Evolutionary conservation across 2,888 invertebrate genomes (phyloP), one percentile per base, ranked within the genome.

Genomic region (Luperina testacea): DNA sequence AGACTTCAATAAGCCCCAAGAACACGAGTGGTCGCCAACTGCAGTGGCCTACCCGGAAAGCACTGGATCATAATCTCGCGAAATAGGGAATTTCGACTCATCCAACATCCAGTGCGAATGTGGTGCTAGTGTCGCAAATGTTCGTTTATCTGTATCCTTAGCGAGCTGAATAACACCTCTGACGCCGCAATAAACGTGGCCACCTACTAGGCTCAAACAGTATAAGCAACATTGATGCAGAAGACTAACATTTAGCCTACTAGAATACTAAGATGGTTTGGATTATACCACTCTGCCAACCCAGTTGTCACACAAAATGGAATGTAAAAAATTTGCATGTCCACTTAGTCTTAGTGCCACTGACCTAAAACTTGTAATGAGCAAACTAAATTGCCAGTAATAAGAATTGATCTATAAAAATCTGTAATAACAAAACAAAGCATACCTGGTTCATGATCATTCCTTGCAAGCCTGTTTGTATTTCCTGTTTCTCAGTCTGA

Each of bases 371-470:
- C n/a, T 38, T n/a, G 9, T 38, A 71, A 71, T 15, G 24, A 38
- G 2, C 11, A 27, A 68, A 3, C 20, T 11, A 68, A 20, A 68
- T 27, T 48, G 3, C n/a, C 20, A 68, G 27, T 24, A 53, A 38
- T 24, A 57, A 7, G 0, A 53, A 71, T 20, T 7, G n/a, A 64
- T 38, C 20, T 38, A 20, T 20, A 1, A 32, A 38, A 71, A 70
- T 32, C 20, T n/a, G 17, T 38, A n/a, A 38, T 6, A 69, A 7
- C 20, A 51, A 7, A 51, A 24, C 57, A 57, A 57, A 24, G 24
- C 6, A 42, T 71, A 97, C 98, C 97, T 98, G 98, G 95, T 98
- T 98, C 97, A 98, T 98, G 87, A 98, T 98, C 75, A 98, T 95
- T 48, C 98, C 98, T 78, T 98, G 98, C 83, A 98, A 96, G 86